These are phyloP conservation scores for Holocentrus rufus DNA, from an alignment of 2,797 vertebrate species.

Conservation along the genomic window DNA sequence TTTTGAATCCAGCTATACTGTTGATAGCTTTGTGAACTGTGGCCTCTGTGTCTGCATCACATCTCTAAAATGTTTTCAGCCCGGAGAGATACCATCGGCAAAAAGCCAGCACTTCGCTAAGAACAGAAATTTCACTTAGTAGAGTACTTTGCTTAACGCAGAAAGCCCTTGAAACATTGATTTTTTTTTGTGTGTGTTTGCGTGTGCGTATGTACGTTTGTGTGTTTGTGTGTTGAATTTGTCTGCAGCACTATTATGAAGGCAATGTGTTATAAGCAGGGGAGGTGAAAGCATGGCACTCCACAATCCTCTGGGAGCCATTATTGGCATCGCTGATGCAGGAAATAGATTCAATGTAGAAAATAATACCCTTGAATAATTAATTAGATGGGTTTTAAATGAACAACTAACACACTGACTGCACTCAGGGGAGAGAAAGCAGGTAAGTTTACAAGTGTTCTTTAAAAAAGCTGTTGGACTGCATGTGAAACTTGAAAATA, in stretches of 20 bases:
- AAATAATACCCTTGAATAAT: constrained; percentile 86
- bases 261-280: constrained; percentile 67
- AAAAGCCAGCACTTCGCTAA: constrained; percentile 40
- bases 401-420: constrained; percentile 71
- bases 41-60: neutral
- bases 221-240: constrained; percentile 46
- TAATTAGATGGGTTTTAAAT: constrained; percentile 82
- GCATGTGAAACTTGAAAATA: constrained; percentile 56
- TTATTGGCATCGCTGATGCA: constrained; percentile 85
- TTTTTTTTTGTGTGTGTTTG: constrained; percentile 39
- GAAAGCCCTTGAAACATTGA: constrained; percentile 57
- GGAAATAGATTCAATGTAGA: constrained; percentile 84
- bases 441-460: constrained; percentile 63
- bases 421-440: constrained; percentile 53
- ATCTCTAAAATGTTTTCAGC: constrained; percentile 25
- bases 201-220: constrained; percentile 27
- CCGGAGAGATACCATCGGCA: constrained; percentile 8
- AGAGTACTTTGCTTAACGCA: constrained; percentile 54
- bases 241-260: constrained; percentile 66
- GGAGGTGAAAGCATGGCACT: constrained; percentile 68
- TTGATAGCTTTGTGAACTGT: neutral
- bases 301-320: constrained; percentile 78
- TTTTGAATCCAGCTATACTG: neutral
- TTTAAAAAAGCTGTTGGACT: constrained; percentile 53
- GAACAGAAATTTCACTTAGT: constrained; percentile 52